A percentile compares a stretch with the other conserved stretches of the same genome.
These are phyloP conservation scores for Babylonia areolata DNA, from an alignment of 1,140 invertebrate genomes.

Conservation along the genomic window DNA sequence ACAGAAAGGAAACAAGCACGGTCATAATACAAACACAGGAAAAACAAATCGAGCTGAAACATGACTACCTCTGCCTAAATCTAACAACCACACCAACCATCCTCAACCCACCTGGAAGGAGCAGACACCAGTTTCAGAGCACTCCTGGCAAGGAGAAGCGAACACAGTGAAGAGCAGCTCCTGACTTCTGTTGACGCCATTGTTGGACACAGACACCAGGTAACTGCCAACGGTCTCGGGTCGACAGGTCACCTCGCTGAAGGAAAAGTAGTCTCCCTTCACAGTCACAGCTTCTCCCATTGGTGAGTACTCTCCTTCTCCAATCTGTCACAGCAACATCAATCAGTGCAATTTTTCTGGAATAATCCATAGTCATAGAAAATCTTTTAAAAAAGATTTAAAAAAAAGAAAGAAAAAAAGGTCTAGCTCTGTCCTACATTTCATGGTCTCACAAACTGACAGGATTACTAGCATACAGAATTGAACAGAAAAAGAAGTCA, in stretches of 20 bases:
- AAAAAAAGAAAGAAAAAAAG: too few relatives aligned
- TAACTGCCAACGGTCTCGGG: constrained; percentile 48
- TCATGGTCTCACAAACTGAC: too few relatives aligned
- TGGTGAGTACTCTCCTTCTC: constrained; percentile 36
- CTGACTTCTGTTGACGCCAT: constrained; percentile 44
- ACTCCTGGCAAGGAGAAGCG: constrained; percentile 50
- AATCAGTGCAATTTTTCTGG: neutral
- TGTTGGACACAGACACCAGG: constrained; percentile 52
- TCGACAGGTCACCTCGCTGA: constrained; percentile 53
- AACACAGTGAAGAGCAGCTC: constrained; percentile 47
- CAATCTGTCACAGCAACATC: constrained; percentile 3
- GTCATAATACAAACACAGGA: too few relatives aligned
- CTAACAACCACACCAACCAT: neutral
- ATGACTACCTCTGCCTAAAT: too few relatives aligned
- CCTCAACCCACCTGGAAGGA: constrained; percentile 44
- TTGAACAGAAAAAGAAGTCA: too few relatives aligned
- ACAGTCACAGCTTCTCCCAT: constrained; percentile 37
- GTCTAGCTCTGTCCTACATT: too few relatives aligned
- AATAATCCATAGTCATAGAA: neutral
- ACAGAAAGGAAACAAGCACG: neutral
- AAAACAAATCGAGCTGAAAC: too few relatives aligned
- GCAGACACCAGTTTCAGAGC: constrained; percentile 50
- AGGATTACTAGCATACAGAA: too few relatives aligned
- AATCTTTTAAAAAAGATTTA: neutral
- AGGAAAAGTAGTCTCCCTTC: constrained; percentile 52